Percentiles rank a stretch among this genome's conserved stretches.
phyloP scores from a whole-genome alignment of 2,797 vertebrate species.

The Hypotaenidia okinawae region DNA sequence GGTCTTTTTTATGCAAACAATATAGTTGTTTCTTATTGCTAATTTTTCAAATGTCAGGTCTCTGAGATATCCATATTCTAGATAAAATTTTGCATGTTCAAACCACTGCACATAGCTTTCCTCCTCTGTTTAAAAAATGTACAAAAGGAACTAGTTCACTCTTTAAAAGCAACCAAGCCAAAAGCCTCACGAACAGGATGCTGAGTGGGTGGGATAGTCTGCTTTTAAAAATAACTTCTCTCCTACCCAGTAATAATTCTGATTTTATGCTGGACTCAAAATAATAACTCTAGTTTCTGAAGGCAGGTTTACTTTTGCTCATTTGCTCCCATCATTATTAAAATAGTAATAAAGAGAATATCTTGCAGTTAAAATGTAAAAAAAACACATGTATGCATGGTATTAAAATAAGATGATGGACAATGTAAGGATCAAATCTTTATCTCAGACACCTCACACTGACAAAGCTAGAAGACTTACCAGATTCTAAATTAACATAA shows the following conservation, averaged over 20 bases:
- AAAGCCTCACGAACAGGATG: not conserved
- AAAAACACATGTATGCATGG: not conserved
- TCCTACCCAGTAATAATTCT: not conserved
- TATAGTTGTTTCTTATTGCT: not conserved
- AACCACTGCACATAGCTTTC: not conserved
- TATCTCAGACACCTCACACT: not conserved
- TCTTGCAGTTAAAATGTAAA: not conserved
- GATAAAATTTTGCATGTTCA: not conserved
- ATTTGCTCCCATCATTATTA: not conserved
- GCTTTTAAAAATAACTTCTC: conserved; percentile 27
- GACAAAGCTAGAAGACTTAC: not conserved
- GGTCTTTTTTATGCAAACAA: not conserved
- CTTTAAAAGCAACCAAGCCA: conserved; percentile 5
- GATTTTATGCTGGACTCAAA: not conserved
- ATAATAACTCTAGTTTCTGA: not conserved
- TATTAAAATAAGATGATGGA: not conserved
- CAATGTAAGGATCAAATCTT: not conserved
- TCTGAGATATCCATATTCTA: not conserved
- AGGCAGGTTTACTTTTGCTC: not conserved
- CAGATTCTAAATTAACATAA: not conserved
- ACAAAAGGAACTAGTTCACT: not conserved
- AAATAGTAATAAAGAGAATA: not conserved
- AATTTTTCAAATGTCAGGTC: not conserved
- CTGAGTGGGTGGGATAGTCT: conserved; percentile 23
- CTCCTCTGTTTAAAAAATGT: not conserved